These are phyloP conservation scores for Megathymus violae DNA, from an alignment of 1,140 invertebrate species.

Conservation along the genomic window DNA sequence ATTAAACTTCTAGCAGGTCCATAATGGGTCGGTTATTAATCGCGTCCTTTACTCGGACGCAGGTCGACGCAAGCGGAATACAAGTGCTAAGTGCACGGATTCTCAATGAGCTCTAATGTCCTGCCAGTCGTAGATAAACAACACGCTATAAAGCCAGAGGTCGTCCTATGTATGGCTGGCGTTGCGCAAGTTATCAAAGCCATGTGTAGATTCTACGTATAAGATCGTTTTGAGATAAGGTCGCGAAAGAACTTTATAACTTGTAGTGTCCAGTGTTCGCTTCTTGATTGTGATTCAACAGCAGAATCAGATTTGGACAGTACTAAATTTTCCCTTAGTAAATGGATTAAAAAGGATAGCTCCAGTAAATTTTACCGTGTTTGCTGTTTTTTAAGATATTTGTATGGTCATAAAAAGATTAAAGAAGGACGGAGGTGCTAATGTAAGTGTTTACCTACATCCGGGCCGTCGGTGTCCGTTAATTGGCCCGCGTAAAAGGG, in stretches of 20 bases:
- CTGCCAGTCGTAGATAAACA: constrained; percentile 52
- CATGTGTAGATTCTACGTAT: constrained; percentile 13
- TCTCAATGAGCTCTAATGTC: constrained; percentile 56
- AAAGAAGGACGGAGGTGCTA: constrained; percentile 77
- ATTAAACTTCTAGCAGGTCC: constrained; percentile 31
- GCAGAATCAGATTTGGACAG: too few relatives aligned
- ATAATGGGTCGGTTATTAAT: constrained; percentile 43
- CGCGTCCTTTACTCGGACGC: constrained; percentile 43
- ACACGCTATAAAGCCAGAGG: constrained; percentile 50
- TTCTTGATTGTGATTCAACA: too few relatives aligned
- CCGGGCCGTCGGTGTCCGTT: constrained; percentile 77
- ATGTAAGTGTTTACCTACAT: constrained; percentile 76
- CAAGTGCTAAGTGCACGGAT: constrained; percentile 50
- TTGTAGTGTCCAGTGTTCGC: too few relatives aligned
- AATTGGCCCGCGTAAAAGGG: constrained; percentile 82
- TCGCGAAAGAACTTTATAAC: background rate
- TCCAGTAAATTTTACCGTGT: constrained; percentile 50
- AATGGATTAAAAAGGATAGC: background rate
- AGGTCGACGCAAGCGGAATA: constrained; percentile 55
- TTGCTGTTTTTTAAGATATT: constrained; percentile 43
- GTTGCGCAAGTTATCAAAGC: background rate
- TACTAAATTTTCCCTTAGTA: too few relatives aligned
- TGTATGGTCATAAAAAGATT: constrained; percentile 71
- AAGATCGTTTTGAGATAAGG: constrained; percentile 46
- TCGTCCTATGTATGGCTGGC: background rate